These are phyloP conservation scores for Odontophorus gujanensis DNA, from an alignment of 2,113 vertebrate genomes.

Conservation along the genomic window DNA sequence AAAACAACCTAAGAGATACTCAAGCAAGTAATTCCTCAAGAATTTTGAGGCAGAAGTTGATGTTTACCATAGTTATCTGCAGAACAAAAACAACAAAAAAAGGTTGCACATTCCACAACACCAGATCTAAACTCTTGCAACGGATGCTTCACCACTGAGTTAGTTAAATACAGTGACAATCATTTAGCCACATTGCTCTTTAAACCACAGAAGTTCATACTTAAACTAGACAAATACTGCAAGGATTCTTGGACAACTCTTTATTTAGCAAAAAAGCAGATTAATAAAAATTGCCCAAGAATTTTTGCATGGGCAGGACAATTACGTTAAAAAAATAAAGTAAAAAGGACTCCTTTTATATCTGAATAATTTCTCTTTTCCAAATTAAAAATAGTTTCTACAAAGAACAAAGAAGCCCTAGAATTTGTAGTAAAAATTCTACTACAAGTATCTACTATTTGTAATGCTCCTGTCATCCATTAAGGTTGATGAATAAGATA, in stretches of 20 bases:
- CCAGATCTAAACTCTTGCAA: not conserved
- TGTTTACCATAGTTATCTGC: not conserved
- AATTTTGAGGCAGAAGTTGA: not conserved
- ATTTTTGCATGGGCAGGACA: not conserved
- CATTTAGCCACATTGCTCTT: not conserved
- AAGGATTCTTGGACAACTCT: not conserved
- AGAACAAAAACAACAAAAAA: not conserved
- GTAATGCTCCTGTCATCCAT: not conserved
- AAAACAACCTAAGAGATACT: not conserved
- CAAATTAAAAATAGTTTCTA: not conserved
- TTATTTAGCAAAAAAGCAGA: not conserved
- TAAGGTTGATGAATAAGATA: slow-evolving; percentile 3
- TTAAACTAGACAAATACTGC: not conserved
- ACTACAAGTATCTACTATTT: not conserved
- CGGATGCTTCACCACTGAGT: not conserved
- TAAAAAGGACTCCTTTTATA: not conserved
- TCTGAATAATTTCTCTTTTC: not conserved
- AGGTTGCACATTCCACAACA: not conserved
- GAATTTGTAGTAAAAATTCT: not conserved
- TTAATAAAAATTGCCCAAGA: not conserved
- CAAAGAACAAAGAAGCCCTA: not conserved
- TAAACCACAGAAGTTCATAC: not conserved
- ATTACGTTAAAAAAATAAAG: not conserved
- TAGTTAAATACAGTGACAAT: not conserved
- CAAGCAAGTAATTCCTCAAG: not conserved